Evolutionary conservation across 2,888 invertebrate species (phyloP).

Genomic region (Ormyrus nitidulus): DNA sequence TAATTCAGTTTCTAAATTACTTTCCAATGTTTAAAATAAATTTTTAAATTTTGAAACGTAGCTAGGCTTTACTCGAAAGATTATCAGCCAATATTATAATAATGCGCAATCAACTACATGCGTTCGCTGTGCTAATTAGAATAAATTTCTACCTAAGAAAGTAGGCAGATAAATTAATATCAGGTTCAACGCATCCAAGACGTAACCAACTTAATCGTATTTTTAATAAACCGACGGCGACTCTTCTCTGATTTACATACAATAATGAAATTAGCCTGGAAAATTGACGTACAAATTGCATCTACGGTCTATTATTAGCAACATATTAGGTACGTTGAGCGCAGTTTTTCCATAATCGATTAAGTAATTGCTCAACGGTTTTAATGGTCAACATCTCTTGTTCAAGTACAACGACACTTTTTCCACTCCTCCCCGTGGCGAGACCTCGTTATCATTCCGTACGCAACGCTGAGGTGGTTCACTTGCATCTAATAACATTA

Average conservation of each 20-base stretch:
- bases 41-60: too few species aligned
- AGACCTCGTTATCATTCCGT: slow-evolving; percentile 20
- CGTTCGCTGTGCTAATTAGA: too few species aligned
- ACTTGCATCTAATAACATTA: too few species aligned
- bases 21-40: too few species aligned
- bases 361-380: slow-evolving; percentile 38
- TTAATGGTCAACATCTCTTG: slow-evolving; percentile 30
- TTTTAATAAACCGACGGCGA: too few species aligned
- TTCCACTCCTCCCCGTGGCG: neutral
- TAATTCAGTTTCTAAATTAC: too few species aligned
- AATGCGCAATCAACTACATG: too few species aligned
- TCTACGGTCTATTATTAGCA: slow-evolving; percentile 22
- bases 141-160: neutral
- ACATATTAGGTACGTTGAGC: slow-evolving; percentile 27
- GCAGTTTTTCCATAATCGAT: slow-evolving; percentile 26
- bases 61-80: too few species aligned
- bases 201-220: neutral
- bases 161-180: slow-evolving; percentile 7
- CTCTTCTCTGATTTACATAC: slow-evolving; percentile 28
- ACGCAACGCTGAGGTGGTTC: too few species aligned
- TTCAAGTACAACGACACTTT: slow-evolving; percentile 27
- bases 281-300: slow-evolving; percentile 31
- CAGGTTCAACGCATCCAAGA: slow-evolving; percentile 4
- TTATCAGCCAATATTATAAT: too few species aligned
- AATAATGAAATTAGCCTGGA: slow-evolving; percentile 40